Percentiles rank a stretch among this genome's conserved stretches.
Evolutionary conservation across 2,113 vertebrate species (phyloP).

Genomic region (Cettia cetti): DNA sequence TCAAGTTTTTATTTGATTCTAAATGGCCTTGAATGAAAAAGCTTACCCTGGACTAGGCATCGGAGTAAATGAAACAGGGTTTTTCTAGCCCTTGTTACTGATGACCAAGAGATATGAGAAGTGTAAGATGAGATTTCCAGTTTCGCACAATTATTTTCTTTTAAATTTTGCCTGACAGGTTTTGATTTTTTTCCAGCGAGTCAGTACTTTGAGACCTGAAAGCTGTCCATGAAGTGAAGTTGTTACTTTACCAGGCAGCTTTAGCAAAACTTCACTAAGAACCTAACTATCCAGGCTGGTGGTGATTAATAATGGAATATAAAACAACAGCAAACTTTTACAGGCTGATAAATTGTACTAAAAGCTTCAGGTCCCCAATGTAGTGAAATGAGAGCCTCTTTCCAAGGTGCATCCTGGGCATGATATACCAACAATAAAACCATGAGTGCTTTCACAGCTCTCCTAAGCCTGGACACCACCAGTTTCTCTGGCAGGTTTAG

Average conservation of each 20-base stretch:
- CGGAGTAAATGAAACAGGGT: neutral
- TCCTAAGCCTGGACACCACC: neutral
- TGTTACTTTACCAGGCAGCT: neutral
- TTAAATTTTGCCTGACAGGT: neutral
- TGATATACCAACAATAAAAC: neutral
- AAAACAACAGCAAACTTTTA: neutral
- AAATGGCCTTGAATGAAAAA: neutral
- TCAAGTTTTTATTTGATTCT: neutral
- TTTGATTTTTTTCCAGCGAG: neutral
- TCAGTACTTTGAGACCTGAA: neutral
- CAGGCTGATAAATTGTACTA: neutral
- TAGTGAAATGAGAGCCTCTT: neutral
- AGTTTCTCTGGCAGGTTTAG: neutral
- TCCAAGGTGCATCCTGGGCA: neutral
- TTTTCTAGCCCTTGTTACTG: neutral
- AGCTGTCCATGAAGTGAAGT: neutral
- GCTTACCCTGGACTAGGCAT: neutral
- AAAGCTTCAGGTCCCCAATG: neutral
- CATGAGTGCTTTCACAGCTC: neutral
- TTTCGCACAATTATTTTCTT: neutral
- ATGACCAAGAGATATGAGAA: neutral
- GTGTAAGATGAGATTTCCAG: rapidly evolving
- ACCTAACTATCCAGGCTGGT: neutral
- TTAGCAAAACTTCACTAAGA: neutral
- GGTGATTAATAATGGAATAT: neutral